Base-by-base conservation (phyloP, 2,888 invertebrate species). In the Drosophila prolongata region DNA sequence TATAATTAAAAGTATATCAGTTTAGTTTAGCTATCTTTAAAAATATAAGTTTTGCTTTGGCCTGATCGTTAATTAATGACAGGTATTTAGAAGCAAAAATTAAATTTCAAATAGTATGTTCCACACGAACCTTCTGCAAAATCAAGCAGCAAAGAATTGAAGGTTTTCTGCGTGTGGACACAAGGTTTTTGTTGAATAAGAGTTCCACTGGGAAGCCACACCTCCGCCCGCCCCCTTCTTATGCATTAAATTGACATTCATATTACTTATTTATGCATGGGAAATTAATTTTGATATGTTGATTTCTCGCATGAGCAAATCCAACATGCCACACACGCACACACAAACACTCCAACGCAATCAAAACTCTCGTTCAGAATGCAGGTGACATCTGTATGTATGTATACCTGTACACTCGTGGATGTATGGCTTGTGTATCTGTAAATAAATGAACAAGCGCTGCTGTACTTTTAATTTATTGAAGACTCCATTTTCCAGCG, bases 211-310 rank as follows among this genome's bases (percentile, higher is more conserved):
- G 42, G 27, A 24, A 2, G 30, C 4, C 14, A 14, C 3, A 14
- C 14, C 47, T 43, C 35, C 13, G 16, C 27, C 30, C 49, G 24
- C 30, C 35, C 43, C 49, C 16, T 53, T 56, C 35, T 50, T 76
- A 77, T 79, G 80, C 87, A 80, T 86, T 86, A 80, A 83, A 80
- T 83, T 83, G 87, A 83, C 83, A 83, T 84, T 84, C 81, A 81
- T 79, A 83, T 83, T 84, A 83, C 84, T 83, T 83, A 87, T 84
- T 84, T 87, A 83, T 83, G 87, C 87, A 83, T 83, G 83, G 87
- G 81, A 87, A 83, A 83, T 83, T 83, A 87, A 87, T 87, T 83
- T 84, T 84, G 81, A 81, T 84, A 84, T 83, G 87, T 83, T 83
- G 83, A 87, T 83, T 83, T 87, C 75, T 76, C 84, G 87, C 87